These are phyloP conservation scores for Myrmecobius fasciatus DNA, from an alignment of 2,113 vertebrate species.

Conservation along the genomic window DNA sequence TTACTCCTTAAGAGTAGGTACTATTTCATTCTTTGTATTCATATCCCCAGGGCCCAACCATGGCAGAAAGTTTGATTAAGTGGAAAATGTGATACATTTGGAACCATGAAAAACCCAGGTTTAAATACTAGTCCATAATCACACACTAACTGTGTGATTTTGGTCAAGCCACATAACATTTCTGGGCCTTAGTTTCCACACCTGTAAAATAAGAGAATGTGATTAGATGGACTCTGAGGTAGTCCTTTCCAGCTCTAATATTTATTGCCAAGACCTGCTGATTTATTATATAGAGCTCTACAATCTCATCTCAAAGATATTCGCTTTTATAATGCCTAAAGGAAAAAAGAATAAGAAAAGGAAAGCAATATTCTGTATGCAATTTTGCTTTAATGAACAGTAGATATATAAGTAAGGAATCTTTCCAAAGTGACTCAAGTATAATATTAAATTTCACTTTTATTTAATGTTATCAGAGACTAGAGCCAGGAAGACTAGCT, in stretches of 20 bases:
- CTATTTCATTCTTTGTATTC: neutral
- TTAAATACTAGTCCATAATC: neutral
- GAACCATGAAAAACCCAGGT: neutral
- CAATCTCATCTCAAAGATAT: conserved; percentile 31
- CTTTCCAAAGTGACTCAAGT: neutral
- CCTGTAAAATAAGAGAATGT: neutral
- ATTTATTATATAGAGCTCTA: neutral
- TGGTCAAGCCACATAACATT: neutral
- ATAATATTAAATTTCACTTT: neutral
- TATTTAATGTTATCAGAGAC: neutral
- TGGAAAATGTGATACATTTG: neutral
- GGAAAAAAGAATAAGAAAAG: neutral
- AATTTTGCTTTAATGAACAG: conserved; percentile 10
- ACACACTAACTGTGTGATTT: neutral
- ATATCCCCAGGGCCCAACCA: neutral
- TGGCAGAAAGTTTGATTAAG: neutral
- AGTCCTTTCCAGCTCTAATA: neutral
- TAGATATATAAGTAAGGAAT: neutral
- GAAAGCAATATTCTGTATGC: neutral
- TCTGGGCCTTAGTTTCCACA: neutral
- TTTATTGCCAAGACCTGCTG: neutral
- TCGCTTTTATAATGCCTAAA: neutral
- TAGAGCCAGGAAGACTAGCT: neutral
- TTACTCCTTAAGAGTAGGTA: neutral
- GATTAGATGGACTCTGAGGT: neutral